Evolutionary conservation across 2,888 invertebrate genomes (phyloP).

Genomic region (Diogma glabrata): DNA sequence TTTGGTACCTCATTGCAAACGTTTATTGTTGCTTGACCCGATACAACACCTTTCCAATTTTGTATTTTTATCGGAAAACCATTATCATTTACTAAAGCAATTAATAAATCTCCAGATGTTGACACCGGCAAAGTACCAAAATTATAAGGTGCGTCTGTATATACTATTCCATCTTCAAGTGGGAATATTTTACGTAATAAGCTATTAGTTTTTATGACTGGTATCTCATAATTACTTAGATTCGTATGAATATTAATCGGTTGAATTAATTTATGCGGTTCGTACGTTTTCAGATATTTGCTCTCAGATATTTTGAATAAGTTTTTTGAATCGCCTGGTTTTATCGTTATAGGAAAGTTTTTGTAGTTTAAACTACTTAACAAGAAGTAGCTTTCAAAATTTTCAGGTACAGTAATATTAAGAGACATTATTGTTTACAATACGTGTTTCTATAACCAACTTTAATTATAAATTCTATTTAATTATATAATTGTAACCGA

Average conservation of each 20-base stretch:
- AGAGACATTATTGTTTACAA: too few species aligned
- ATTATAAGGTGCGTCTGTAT: conserved; percentile 28
- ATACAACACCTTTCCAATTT: conserved; percentile 31
- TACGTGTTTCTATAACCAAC: too few species aligned
- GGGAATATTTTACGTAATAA: conserved; percentile 27
- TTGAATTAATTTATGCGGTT: neutral
- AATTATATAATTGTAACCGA: too few species aligned
- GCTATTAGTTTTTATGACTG: conserved; percentile 39
- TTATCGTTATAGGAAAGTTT: conserved; percentile 19
- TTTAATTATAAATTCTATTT: too few species aligned
- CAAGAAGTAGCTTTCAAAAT: conserved; percentile 47
- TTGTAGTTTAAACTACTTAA: conserved; percentile 33
- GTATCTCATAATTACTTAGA: conserved; percentile 37
- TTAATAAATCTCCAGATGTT: conserved; percentile 23
- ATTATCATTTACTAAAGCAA: conserved; percentile 22
- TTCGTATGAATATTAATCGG: conserved; percentile 37
- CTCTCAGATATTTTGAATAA: conserved; percentile 26
- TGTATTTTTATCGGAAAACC: conserved; percentile 29
- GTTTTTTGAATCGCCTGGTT: conserved; percentile 26
- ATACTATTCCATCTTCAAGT: conserved; percentile 7
- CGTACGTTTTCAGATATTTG: neutral
- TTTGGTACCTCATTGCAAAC: too few species aligned
- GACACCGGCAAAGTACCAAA: conserved; percentile 30
- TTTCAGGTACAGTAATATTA: conserved; percentile 53
- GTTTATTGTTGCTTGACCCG: conserved; percentile 19